A percentile compares a stretch with the other conserved stretches of the same genome.
phyloP scores from a whole-genome alignment of 2,888 invertebrate species.

The Ophioninae sp. region DNA sequence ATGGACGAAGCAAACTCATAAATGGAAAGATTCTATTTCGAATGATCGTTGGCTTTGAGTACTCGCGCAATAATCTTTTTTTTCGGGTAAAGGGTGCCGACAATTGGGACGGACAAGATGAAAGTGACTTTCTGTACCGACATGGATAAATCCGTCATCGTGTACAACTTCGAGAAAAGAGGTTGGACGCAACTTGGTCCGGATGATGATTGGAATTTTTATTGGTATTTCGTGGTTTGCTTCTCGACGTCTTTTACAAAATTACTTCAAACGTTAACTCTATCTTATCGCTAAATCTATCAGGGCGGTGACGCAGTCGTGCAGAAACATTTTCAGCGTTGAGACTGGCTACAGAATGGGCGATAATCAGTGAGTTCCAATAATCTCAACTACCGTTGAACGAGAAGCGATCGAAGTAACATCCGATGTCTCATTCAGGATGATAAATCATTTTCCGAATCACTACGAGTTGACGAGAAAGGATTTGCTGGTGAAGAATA shows the following conservation, averaged over 20 bases:
- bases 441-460: slow-evolving; percentile 98
- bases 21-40: neutral
- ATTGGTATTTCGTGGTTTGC: slow-evolving; percentile 84
- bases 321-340: slow-evolving; percentile 94
- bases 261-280: slow-evolving; percentile 31
- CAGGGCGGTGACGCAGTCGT: slow-evolving; percentile 94
- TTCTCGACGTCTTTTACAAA: neutral
- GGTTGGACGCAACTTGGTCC: slow-evolving; percentile 94
- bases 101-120: slow-evolving; percentile 80
- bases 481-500: slow-evolving; percentile 97
- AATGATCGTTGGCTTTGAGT: neutral
- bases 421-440: slow-evolving; percentile 80
- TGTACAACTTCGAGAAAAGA: slow-evolving; percentile 95
- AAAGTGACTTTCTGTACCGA: slow-evolving; percentile 90
- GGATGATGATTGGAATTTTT: slow-evolving; percentile 98
- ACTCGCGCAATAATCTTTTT: neutral
- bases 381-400: neutral
- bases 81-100: slow-evolving; percentile 65
- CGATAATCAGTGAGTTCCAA: slow-evolving; percentile 90
- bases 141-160: slow-evolving; percentile 95
- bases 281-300: neutral
- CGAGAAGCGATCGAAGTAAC: neutral
- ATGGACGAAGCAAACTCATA: neutral
- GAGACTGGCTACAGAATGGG: slow-evolving; percentile 95
- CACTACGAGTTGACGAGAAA: slow-evolving; percentile 97